Evolutionary conservation across 2,113 vertebrate genomes (phyloP), one percentile per base, ranked within the genome.

Genomic region (Montifringilla adamsi): DNA sequence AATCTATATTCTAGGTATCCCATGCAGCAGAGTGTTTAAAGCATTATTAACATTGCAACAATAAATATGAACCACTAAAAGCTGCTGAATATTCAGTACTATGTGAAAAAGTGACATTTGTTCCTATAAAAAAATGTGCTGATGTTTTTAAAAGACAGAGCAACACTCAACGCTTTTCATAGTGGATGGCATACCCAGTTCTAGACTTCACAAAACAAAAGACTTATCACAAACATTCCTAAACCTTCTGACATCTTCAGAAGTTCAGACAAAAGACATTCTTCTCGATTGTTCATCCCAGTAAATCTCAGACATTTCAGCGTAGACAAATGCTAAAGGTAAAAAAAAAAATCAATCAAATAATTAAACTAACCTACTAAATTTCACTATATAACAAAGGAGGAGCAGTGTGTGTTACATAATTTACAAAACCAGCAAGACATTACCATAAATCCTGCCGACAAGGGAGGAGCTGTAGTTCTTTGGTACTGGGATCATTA

Each of bases 351-450:
- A 97, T 97, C 95, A 96, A 97, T 97, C 96, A 97, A 96, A 97
- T 95, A 98, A 97, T 97, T 98, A 98, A 95, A 97, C 95, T 93
- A 95, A 93, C 92, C 94, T 97, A 94, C 95, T 97, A 97, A 96
- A 98, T 98, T 98, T 98, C 94, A 95, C 76, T 81, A 49, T 89
- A 93, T 72, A 97, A 97, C 84, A 96, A 97, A 95, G 94, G 83
- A 97, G 92, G 96, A 97, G 96, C 84, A 93, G 85, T 89, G 78
- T 91, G 74, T 85, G 84, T 96, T 98, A 95, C 93, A 97, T 97
- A 98, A 98, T 97, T 98, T 97, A 97, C 96, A 97, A 97, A 97
- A 98, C 81, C n/a, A 67, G 95, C 91, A 97, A 97, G 96, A 95
- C 88, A 94, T 93, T 94, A 73, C 81, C 90, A 97, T 97, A 97